These are phyloP conservation scores for Palloptera scutellata DNA, from an alignment of 2,888 invertebrate genomes.

Conservation along the genomic window DNA sequence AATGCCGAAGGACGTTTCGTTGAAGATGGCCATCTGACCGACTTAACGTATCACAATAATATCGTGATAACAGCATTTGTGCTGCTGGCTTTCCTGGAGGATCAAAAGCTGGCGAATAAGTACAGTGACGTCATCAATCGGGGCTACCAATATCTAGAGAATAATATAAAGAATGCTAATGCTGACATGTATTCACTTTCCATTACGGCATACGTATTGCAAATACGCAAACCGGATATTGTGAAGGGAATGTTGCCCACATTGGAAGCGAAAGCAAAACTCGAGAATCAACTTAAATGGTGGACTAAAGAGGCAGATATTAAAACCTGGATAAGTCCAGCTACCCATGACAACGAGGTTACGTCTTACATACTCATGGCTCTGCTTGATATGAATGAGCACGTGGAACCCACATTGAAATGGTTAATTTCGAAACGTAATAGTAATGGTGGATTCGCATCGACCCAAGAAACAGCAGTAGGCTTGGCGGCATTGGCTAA, in stretches of 20 bases:
- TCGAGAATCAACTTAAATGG: conserved; percentile 72
- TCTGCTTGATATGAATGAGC: conserved; percentile 55
- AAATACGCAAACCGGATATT: conserved; percentile 74
- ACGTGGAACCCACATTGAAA: conserved; percentile 67
- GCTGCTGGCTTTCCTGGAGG: conserved; percentile 75
- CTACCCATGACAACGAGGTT: conserved; percentile 71
- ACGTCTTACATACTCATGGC: conserved; percentile 86
- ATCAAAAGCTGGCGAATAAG: conserved; percentile 59
- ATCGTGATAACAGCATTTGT: conserved; percentile 80
- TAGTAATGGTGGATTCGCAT: conserved; percentile 72
- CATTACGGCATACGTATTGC: conserved; percentile 77
- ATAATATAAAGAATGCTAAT: conserved; percentile 70
- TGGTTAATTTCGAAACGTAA: conserved; percentile 76
- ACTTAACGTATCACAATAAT: conserved; percentile 69
- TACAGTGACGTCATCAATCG: conserved; percentile 76
- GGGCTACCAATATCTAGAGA: conserved; percentile 76
- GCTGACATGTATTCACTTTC: conserved; percentile 77
- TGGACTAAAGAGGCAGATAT: conserved; percentile 70
- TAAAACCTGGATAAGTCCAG: background rate
- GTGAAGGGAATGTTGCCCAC: conserved; percentile 64
- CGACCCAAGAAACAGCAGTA: conserved; percentile 78
- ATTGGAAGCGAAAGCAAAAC: conserved; percentile 65
- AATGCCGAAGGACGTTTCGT: conserved; percentile 77
- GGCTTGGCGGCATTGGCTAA: conserved; percentile 73
- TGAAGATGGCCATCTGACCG: conserved; percentile 73